phyloP scores from a whole-genome alignment of 1,140 invertebrate species.

The Coptotermes formosanus region DNA sequence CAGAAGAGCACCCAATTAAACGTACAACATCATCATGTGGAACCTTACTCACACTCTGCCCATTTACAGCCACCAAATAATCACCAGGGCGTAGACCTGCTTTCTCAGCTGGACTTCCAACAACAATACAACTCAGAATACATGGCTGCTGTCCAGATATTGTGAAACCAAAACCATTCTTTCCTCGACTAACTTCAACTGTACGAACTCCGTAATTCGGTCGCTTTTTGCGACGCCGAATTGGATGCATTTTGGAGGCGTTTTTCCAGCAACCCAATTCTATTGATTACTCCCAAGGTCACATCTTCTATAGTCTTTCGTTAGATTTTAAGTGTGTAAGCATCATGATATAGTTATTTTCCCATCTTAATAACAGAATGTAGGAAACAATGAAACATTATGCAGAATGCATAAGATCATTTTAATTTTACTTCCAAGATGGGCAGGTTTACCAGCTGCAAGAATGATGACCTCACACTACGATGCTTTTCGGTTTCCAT shows the following conservation, averaged over 20 bases:
- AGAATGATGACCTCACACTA: background rate
- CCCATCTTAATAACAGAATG: background rate
- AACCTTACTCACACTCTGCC: conserved; percentile 80
- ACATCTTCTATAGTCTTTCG: background rate
- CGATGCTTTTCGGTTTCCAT: background rate
- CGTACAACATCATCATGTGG: conserved; percentile 91
- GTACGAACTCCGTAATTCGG: conserved; percentile 77
- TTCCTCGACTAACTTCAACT: conserved; percentile 80
- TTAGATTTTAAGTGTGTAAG: background rate
- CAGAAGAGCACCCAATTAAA: conserved; percentile 81
- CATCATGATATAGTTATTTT: background rate
- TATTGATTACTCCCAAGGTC: background rate
- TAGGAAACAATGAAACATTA: background rate
- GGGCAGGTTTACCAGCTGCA: conserved; percentile 3
- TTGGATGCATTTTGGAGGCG: conserved; percentile 60
- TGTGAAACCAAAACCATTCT: conserved; percentile 87
- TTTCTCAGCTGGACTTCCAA: conserved; percentile 77
- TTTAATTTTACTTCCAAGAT: background rate
- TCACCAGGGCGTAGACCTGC: conserved; percentile 88
- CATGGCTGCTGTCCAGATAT: conserved; percentile 92
- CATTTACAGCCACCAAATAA: conserved; percentile 88
- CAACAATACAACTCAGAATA: conserved; percentile 83
- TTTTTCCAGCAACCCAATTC: background rate
- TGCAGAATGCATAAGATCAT: background rate
- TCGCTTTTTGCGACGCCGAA: conserved; percentile 74